A percentile compares a stretch with the other conserved stretches of the same genome.
Evolutionary conservation across 1,140 invertebrate genomes (phyloP).

Genomic region (Octopus bimaculoides): DNA sequence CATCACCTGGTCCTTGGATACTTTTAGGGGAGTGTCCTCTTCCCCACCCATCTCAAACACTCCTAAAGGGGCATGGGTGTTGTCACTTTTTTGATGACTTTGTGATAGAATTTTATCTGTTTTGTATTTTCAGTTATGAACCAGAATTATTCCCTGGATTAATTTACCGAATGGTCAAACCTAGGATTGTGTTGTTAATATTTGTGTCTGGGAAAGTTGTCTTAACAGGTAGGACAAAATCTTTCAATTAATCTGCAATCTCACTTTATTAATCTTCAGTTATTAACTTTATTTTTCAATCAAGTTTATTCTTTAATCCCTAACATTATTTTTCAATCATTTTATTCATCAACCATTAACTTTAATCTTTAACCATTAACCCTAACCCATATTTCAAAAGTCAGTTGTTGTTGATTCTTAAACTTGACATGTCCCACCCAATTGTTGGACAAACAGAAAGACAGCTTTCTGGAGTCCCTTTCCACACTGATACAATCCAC

Average conservation of each 20-base stretch:
- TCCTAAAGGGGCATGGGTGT: too few species aligned
- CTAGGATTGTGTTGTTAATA: slow-evolving; percentile 96
- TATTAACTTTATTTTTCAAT: too few species aligned
- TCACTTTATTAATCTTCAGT: too few species aligned
- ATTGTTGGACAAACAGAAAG: too few species aligned
- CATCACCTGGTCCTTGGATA: too few species aligned
- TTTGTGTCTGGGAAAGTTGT: slow-evolving; percentile 99
- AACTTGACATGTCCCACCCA: too few species aligned
- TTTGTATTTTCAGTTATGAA: slow-evolving; percentile 61
- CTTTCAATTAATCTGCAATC: not conserved
- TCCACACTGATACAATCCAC: too few species aligned
- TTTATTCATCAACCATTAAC: slow-evolving; percentile 43
- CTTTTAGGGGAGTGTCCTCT: too few species aligned
- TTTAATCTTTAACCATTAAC: not conserved
- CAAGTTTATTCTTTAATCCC: not conserved
- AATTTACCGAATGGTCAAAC: slow-evolving; percentile 99
- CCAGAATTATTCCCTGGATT: slow-evolving; percentile 91
- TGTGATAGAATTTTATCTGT: slow-evolving; percentile 15
- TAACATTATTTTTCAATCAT: too few species aligned
- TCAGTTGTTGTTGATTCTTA: not conserved
- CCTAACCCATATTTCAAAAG: not conserved
- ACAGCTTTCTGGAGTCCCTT: too few species aligned
- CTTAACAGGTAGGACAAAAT: slow-evolving; percentile 71
- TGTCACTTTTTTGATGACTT: too few species aligned
- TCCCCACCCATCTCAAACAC: too few species aligned